phyloP scores from a whole-genome alignment of 2,113 vertebrate species.

The Noturus placidus region DNA sequence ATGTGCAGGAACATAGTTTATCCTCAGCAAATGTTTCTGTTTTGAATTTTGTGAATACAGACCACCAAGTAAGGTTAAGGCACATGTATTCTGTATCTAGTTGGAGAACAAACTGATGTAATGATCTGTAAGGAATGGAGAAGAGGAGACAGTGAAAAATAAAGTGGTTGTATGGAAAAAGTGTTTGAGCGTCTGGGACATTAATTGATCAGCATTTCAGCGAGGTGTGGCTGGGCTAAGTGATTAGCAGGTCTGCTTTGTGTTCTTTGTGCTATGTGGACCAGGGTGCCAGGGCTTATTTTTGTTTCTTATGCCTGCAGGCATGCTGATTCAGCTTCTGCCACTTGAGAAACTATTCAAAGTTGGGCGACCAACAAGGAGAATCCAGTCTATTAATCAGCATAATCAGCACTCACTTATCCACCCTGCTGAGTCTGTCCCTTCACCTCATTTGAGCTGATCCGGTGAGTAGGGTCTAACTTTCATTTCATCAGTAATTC shows the following conservation, averaged over 20 bases:
- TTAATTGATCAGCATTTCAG: conserved; percentile 18
- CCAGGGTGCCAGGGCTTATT: conserved; percentile 17
- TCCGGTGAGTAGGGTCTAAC: not conserved
- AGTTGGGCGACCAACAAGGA: conserved; percentile 48
- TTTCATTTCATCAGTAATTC: conserved; percentile 36
- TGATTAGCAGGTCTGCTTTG: not conserved
- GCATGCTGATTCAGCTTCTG: conserved; percentile 60
- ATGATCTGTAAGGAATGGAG: not conserved
- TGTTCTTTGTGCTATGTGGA: conserved; percentile 19
- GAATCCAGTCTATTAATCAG: conserved; percentile 51
- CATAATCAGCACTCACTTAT: conserved; percentile 41
- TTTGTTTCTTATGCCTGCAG: conserved; percentile 55
- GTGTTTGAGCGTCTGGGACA: not conserved
- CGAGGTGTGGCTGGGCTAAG: not conserved
- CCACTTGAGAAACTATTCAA: conserved; percentile 53
- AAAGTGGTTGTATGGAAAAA: not conserved
- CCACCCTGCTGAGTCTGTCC: not conserved
- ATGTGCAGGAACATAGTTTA: not conserved
- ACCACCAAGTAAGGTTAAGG: conserved; percentile 29
- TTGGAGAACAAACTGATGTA: not conserved
- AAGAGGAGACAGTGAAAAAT: not conserved
- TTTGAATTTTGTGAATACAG: conserved; percentile 6
- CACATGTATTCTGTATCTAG: not conserved
- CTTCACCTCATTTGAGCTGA: conserved; percentile 1
- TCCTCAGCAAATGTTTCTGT: not conserved